Percentiles rank a stretch among this genome's conserved stretches.
Conservation (phyloP, 2,888 invertebrate species). For the Dryocosmus kuriphilus region DNA sequence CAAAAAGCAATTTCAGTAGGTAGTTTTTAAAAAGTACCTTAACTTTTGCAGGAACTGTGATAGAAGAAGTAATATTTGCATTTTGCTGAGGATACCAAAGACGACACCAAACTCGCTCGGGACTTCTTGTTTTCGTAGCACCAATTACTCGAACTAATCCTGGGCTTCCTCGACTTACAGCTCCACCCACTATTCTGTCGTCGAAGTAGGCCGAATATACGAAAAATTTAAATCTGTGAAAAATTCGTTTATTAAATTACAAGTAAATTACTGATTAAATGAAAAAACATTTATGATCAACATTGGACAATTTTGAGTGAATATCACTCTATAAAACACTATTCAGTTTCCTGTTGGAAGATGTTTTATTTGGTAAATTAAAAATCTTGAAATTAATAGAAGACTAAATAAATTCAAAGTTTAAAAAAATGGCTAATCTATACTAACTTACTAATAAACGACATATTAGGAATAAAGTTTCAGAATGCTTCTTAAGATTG, state of each 20-base stretch:
- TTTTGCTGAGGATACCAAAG: conserved; percentile 84
- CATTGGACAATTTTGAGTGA: too few relatives aligned
- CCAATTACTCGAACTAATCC: conserved; percentile 89
- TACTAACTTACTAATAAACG: too few relatives aligned
- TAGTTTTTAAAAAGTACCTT: conserved; percentile 79
- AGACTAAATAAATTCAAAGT: too few relatives aligned
- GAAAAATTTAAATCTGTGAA: conserved; percentile 90
- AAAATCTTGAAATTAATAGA: too few relatives aligned
- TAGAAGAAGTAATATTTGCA: conserved; percentile 75
- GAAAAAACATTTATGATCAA: too few relatives aligned
- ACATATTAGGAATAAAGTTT: too few relatives aligned
- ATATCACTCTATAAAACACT: too few relatives aligned
- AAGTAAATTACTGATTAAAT: too few relatives aligned
- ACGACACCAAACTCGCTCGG: conserved; percentile 90
- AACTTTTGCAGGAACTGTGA: conserved; percentile 86
- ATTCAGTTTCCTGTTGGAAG: too few relatives aligned
- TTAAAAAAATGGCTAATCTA: too few relatives aligned
- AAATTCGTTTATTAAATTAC: background rate
- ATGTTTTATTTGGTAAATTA: too few relatives aligned
- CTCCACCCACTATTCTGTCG: conserved; percentile 78
- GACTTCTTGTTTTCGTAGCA: conserved; percentile 91
- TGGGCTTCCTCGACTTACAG: conserved; percentile 77
- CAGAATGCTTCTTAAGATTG: too few relatives aligned
- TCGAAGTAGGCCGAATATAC: conserved; percentile 95
- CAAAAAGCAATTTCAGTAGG: background rate